Percentiles rank a stretch among this genome's conserved stretches.
Conservation (phyloP, 2,888 invertebrate species). For the Chelonus formosanus region DNA sequence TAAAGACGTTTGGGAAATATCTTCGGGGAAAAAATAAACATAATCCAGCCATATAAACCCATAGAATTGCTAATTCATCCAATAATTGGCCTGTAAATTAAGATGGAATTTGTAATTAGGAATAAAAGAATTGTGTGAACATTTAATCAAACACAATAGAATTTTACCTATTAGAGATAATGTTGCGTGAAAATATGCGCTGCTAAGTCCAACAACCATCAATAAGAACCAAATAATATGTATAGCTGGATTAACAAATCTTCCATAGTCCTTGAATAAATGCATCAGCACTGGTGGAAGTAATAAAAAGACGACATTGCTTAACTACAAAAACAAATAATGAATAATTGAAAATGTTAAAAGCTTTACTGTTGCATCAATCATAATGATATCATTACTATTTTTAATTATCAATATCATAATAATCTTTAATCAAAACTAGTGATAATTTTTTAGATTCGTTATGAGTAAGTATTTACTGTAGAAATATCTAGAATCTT, state of each 20-base stretch:
- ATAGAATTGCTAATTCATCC: constrained; percentile 83
- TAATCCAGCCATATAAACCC: constrained; percentile 83
- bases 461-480: too few relatives aligned
- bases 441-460: too few relatives aligned
- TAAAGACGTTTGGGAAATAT: constrained; percentile 74
- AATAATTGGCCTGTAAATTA: constrained; percentile 74
- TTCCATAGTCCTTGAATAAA: constrained; percentile 79
- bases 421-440: too few relatives aligned
- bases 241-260: constrained; percentile 79
- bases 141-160: too few relatives aligned
- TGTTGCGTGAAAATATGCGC: constrained; percentile 87
- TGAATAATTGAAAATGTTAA: neutral
- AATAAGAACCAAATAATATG: constrained; percentile 83
- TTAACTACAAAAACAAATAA: constrained; percentile 68
- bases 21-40: constrained; percentile 78
- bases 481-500: too few relatives aligned
- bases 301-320: constrained; percentile 80
- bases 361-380: neutral
- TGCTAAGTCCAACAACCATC: constrained; percentile 81
- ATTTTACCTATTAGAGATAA: constrained; percentile 75
- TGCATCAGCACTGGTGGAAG: constrained; percentile 81
- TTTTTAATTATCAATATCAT: too few relatives aligned
- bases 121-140: constrained; percentile 1
- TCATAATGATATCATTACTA: too few relatives aligned
- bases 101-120: constrained; percentile 7